Evolutionary conservation across 2,797 vertebrate species (phyloP), one percentile per base, ranked within the genome.

Genomic region (Vireo griseus): DNA sequence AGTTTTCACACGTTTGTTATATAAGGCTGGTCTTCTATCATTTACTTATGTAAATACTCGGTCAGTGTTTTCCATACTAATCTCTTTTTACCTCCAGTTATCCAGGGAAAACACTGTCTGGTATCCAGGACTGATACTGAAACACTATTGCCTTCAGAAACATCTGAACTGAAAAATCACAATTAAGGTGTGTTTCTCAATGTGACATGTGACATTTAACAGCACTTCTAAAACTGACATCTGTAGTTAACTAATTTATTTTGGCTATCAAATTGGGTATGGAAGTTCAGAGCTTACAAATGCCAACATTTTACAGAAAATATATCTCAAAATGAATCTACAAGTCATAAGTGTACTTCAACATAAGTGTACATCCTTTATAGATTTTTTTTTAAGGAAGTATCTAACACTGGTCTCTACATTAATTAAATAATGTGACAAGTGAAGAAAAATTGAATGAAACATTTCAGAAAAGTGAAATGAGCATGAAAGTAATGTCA

Each of bases 21-120:
- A 97, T 94, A 97, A 97, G 93, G 31, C 69, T 91, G 97, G 96
- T 97, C 96, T 97, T 89, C 96, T 96, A 96, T 96, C 95, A 97
- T 97, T 98, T 98, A 98, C 97, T 98, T 98, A 98, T 93, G 95
- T 97, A 98, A 98, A 98, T 97, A 97, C 96, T 96, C 97, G 81
- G 75, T 97, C 97, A 98, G 86, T 85, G 65, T 81, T 73, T 97
- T 96, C 92, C 95, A 84, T 85, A 86, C 80, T 92, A 71, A 94
- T 95, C 84, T 85, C 87, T 89, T n/a, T 71, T 91, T 76, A 33
- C 72, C 58, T 86, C 86, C 77, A 75, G 71, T 93, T 89, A 94
- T 5, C 87, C 85, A 74, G 52, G 94, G 89, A 96, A 97, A 94
- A 81, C 39, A 91, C 0, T 82, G 45, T 61, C 57, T 77, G 79